These are phyloP conservation scores for Serrognathus titanus DNA, from an alignment of 2,888 invertebrate species.

Conservation along the genomic window DNA sequence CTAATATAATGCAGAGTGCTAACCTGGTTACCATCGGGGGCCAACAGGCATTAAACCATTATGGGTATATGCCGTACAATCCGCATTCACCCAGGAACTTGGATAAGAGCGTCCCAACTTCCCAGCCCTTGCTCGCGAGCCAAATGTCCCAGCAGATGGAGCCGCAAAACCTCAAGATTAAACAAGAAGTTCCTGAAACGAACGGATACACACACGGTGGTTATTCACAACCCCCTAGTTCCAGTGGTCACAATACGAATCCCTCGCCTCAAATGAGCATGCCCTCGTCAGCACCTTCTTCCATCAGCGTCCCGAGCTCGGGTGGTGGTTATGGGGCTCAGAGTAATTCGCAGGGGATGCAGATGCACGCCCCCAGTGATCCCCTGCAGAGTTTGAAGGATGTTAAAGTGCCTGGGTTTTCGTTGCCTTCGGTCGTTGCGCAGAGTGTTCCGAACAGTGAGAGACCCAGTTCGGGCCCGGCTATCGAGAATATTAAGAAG, in stretches of 20 bases:
- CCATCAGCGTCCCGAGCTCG: constrained; percentile 32
- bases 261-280: constrained; percentile 33
- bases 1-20: constrained; percentile 54
- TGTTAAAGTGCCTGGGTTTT: constrained; percentile 74
- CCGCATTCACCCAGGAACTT: constrained; percentile 38
- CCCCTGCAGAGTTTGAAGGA: constrained; percentile 76
- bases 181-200: constrained; percentile 59
- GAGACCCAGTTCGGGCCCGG: constrained; percentile 57
- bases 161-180: constrained; percentile 70
- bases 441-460: constrained; percentile 35
- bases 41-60: constrained; percentile 55
- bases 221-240: constrained; percentile 1
- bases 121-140: constrained; percentile 21
- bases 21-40: constrained; percentile 61
- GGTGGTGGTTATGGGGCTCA: constrained; percentile 19
- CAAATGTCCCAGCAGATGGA: constrained; percentile 51
- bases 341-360: not conserved
- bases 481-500: constrained; percentile 70
- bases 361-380: constrained; percentile 48
- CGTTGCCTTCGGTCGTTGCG: constrained; percentile 44
- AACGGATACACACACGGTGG: constrained; percentile 4
- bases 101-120: constrained; percentile 29
- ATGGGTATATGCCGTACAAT: constrained; percentile 58
- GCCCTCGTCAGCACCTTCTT: constrained; percentile 43
- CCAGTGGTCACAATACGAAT: constrained; percentile 6